Evolutionary conservation across 2,888 invertebrate species (phyloP), one percentile per base, ranked within the genome.

Genomic region (Latheticus oryzae): DNA sequence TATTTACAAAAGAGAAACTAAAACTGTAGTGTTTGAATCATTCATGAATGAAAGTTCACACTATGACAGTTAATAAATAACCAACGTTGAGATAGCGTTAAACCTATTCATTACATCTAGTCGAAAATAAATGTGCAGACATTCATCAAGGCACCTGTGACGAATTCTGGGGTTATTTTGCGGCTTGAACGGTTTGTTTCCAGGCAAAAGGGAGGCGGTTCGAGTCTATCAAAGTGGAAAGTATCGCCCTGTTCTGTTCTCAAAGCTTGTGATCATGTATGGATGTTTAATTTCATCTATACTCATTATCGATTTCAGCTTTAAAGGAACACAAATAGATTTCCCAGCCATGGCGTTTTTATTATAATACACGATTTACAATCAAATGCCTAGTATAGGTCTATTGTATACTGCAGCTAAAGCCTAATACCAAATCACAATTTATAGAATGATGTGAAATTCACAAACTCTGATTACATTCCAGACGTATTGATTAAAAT

Each of bases 211-310:
- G 62, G 56, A 52, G 58, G 59, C 54, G 56, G 42, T 61, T 62
- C 59, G 62, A 47, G 61, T 28, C 55, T 63, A 66, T 47, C 63
- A 60, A 67, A 66, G 69, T 65, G 69, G 68, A 69, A 70, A 68
- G 65, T 62, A 66, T 66, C 66, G 65, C 61, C 60, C 40, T 19
- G 43, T 62, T 54, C 61, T 24, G 62, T 45, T 38, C 42, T 63
- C 64, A 64, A 64, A 63, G 66, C 67, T 66, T 67, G 65, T 70
- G 68, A 68, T 70, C 68, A 63, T 54, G 55, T 62, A 62, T 45
- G 60, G 60, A 61, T 63, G 62, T 66, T 64, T 65, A 66, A 65
- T 64, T 67, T 61, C 64, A 62, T 62, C 54, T 61, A 65, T 60
- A 59, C 60, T 57, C 58, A 62, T 50, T 63, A 64, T 66, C 43